phyloP scores from a whole-genome alignment of 2,888 invertebrate species.

The Tuberolachnus salignus region DNA sequence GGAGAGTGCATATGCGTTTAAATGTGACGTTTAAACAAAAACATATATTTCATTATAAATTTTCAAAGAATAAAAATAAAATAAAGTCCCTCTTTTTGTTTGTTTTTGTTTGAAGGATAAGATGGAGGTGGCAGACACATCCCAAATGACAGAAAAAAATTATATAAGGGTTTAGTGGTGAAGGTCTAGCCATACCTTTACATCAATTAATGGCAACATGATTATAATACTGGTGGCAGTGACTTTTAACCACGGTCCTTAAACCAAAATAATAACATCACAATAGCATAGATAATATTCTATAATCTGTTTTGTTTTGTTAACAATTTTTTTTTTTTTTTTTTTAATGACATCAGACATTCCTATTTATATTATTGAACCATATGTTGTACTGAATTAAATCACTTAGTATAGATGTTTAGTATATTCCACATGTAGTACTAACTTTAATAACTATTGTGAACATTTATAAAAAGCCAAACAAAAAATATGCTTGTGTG shows the following conservation, averaged over 20 bases:
- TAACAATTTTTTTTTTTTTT: conserved; percentile 39
- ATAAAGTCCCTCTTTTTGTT: conserved; percentile 56
- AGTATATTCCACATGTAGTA: conserved; percentile 38
- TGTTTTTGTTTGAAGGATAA: conserved; percentile 56
- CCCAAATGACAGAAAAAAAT: conserved; percentile 43
- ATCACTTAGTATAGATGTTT: conserved; percentile 35
- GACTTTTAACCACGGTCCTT: conserved; percentile 25
- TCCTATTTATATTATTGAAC: conserved; percentile 52
- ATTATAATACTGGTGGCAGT: conserved; percentile 49
- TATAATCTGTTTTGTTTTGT: conserved; percentile 50
- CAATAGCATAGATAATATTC: conserved; percentile 43
- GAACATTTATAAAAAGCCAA: conserved; percentile 3
- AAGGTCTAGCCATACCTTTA: conserved; percentile 50
- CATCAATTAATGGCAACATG: conserved; percentile 49
- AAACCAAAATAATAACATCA: conserved; percentile 47
- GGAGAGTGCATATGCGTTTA: conserved; percentile 48
- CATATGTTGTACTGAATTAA: conserved; percentile 36
- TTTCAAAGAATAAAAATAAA: conserved; percentile 49
- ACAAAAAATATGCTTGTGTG: conserved; percentile 1
- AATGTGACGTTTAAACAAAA: conserved; percentile 45
- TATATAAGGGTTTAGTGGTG: conserved; percentile 51
- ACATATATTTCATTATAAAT: conserved; percentile 45
- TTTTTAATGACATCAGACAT: conserved; percentile 31
- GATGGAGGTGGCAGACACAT: conserved; percentile 56
- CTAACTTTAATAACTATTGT: conserved; percentile 11